phyloP scores from a whole-genome alignment of 2,888 invertebrate genomes.

The Elegia similella region DNA sequence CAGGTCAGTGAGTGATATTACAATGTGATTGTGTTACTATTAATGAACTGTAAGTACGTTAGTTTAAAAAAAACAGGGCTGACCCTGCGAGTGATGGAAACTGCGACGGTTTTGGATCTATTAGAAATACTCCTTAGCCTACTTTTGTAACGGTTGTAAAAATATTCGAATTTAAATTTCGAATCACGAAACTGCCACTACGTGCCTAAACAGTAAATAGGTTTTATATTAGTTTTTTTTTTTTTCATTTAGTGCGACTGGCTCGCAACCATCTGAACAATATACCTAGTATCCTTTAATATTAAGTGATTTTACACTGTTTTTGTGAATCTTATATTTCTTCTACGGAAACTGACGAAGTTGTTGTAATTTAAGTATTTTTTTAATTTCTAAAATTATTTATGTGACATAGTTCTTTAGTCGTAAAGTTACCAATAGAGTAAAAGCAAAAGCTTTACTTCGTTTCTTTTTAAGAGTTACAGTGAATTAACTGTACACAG shows the following conservation, averaged over 20 bases:
- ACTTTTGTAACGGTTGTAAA: slow-evolving; percentile 63
- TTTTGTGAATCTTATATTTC: slow-evolving; percentile 35
- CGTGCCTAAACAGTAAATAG: slow-evolving; percentile 72
- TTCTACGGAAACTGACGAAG: slow-evolving; percentile 27
- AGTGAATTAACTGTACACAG: slow-evolving; percentile 44
- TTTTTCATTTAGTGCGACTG: slow-evolving; percentile 62
- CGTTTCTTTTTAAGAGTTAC: slow-evolving; percentile 25
- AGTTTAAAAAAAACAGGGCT: slow-evolving; percentile 36
- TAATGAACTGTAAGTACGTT: slow-evolving; percentile 70
- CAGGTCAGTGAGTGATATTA: slow-evolving; percentile 75
- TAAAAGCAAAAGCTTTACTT: slow-evolving; percentile 39
- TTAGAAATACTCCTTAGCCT: slow-evolving; percentile 64
- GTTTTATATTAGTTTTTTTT: slow-evolving; percentile 38
- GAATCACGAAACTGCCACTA: slow-evolving; percentile 73
- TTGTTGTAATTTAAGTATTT: slow-evolving; percentile 60
- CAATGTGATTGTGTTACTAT: slow-evolving; percentile 77
- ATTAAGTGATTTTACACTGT: slow-evolving; percentile 33
- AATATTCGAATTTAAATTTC: slow-evolving; percentile 40
- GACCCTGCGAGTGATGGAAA: slow-evolving; percentile 29
- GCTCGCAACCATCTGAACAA: slow-evolving; percentile 61
- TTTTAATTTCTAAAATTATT: slow-evolving; percentile 68
- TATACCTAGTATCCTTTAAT: slow-evolving; percentile 42
- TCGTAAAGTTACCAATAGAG: slow-evolving; percentile 76
- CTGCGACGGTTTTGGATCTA: slow-evolving; percentile 45
- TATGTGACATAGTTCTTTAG: slow-evolving; percentile 71